These are phyloP conservation scores for Aurelia sp. DNA, from an alignment of 30 jellyfish, hydroid and myxozoan genomes.

Conservation along the genomic window DNA sequence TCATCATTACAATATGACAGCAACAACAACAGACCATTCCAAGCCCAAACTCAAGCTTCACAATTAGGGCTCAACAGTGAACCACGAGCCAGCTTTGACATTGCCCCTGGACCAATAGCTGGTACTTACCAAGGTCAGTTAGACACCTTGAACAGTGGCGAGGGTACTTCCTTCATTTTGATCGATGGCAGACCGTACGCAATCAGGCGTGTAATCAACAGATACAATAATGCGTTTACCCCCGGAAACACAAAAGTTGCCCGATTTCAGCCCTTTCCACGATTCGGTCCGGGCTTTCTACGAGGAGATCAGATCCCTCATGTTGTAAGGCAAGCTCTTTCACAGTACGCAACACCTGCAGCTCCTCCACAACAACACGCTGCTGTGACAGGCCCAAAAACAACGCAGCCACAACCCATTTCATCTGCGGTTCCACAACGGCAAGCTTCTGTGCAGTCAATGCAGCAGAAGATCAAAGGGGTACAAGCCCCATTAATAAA, in stretches of 20 bases:
- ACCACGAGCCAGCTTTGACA: slow-evolving; percentile 26
- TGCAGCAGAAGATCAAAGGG: neutral
- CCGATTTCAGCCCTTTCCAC: slow-evolving; percentile 55
- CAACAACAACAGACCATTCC: slow-evolving; percentile 55
- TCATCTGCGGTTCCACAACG: neutral
- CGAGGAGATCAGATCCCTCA: slow-evolving; percentile 62
- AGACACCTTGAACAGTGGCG: slow-evolving; percentile 22
- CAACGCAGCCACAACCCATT: neutral
- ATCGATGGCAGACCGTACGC: slow-evolving; percentile 73
- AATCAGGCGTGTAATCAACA: slow-evolving; percentile 61
- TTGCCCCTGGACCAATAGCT: slow-evolving; percentile 43
- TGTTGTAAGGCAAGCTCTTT: slow-evolving; percentile 22
- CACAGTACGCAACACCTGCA: neutral
- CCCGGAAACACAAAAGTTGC: slow-evolving; percentile 36
- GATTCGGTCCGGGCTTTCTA: slow-evolving; percentile 61
- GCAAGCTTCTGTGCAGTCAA: slow-evolving; percentile 1
- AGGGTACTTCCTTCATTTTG: slow-evolving; percentile 37
- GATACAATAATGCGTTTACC: slow-evolving; percentile 45
- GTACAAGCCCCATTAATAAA: neutral
- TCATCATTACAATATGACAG: slow-evolving; percentile 47
- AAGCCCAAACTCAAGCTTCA: slow-evolving; percentile 57
- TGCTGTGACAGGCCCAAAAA: neutral
- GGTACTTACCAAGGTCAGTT: slow-evolving; percentile 66
- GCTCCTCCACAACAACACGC: slow-evolving; percentile 4
- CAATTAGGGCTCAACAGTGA: slow-evolving; percentile 44